phyloP scores from a whole-genome alignment of 2,888 invertebrate species.

The Ennomos erosarius region DNA sequence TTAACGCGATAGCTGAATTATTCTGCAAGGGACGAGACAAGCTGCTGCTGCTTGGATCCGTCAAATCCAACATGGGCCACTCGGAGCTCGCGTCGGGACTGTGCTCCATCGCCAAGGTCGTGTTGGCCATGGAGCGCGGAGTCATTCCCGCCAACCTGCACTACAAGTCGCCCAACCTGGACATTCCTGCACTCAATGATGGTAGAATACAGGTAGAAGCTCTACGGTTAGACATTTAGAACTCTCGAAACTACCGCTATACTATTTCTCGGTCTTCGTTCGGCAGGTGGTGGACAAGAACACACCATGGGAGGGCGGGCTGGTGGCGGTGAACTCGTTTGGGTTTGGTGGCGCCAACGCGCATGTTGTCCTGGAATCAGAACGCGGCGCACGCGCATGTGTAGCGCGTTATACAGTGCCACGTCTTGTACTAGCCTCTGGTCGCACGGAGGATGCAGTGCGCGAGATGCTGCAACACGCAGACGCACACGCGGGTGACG shows the following conservation, averaged over 20 bases:
- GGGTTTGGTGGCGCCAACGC: conserved; percentile 99
- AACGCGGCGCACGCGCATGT: conserved; percentile 86
- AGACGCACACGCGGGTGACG: conserved; percentile 86
- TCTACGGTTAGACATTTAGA: no score
- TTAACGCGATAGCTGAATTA: conserved; percentile 96
- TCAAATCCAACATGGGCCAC: conserved; percentile 99
- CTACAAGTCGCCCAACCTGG: conserved; percentile 93
- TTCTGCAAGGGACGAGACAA: conserved; percentile 90
- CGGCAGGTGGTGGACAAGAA: conserved; percentile 91
- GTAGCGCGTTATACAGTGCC: conserved; percentile 71
- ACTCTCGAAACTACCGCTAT: background rate
- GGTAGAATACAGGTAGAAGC: conserved; percentile 60
- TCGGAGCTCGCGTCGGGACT: conserved; percentile 97
- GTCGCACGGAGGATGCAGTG: conserved; percentile 93
- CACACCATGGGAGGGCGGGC: conserved; percentile 95
- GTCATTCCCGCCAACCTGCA: conserved; percentile 97
- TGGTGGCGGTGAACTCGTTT: conserved; percentile 97
- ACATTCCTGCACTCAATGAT: conserved; percentile 95
- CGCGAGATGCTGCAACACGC: conserved; percentile 87
- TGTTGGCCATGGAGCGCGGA: conserved; percentile 97
- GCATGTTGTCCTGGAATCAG: conserved; percentile 94
- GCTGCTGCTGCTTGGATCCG: conserved; percentile 96
- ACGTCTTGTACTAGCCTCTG: conserved; percentile 89
- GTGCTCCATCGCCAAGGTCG: conserved; percentile 93
- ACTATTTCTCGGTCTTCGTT: background rate